A percentile compares a stretch with the other conserved stretches of the same genome.
These are phyloP conservation scores for Anthoscopus minutus DNA, from an alignment of 2,113 vertebrate species.

Conservation along the genomic window DNA sequence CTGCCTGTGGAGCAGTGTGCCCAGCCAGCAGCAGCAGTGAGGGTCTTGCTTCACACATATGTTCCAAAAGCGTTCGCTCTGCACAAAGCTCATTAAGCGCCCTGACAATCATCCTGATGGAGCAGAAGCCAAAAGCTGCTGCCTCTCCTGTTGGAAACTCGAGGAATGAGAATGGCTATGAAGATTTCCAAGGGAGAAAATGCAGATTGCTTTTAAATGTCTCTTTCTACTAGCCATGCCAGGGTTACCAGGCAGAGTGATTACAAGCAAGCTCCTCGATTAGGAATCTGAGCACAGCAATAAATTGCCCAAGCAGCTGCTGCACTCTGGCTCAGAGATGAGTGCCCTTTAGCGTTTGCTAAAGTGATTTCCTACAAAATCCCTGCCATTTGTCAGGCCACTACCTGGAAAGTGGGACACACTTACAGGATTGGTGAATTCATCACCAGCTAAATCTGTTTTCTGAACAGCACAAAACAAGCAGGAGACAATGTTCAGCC, in stretches of 20 bases:
- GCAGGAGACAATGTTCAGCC: background rate
- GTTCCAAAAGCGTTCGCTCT: background rate
- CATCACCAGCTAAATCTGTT: background rate
- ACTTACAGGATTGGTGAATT: background rate
- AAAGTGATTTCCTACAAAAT: background rate
- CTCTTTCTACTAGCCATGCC: background rate
- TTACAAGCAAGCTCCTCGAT: background rate
- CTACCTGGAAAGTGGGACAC: background rate
- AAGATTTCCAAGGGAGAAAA: background rate
- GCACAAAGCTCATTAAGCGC: background rate
- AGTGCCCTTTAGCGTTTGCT: background rate
- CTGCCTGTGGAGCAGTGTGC: background rate
- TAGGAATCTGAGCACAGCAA: background rate
- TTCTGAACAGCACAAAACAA: background rate
- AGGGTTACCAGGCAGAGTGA: background rate
- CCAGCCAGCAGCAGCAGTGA: background rate
- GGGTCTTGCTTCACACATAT: background rate
- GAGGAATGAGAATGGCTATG: background rate
- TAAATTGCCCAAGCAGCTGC: background rate
- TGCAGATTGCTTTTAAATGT: background rate
- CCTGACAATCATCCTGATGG: conserved; percentile 10
- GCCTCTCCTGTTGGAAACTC: background rate
- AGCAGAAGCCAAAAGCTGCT: background rate
- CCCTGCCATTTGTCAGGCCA: background rate
- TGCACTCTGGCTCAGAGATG: background rate